Evolutionary conservation across 2,113 vertebrate species (phyloP).

Genomic region (Myotis brandtii): DNA sequence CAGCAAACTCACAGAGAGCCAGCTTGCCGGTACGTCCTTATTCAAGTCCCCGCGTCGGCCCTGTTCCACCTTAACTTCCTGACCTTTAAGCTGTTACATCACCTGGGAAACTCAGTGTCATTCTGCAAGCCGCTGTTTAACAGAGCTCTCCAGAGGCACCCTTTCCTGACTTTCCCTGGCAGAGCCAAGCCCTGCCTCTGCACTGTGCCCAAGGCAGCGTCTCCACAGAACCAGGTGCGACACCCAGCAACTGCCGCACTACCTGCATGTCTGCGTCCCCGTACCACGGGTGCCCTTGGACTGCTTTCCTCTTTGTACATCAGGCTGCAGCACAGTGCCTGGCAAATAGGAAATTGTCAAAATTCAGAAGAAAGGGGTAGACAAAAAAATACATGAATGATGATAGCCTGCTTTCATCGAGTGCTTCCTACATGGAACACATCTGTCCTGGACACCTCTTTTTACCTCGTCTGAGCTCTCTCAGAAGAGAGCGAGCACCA

Average conservation of each 20-base stretch:
- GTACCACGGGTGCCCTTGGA: not conserved
- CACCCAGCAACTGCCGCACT: accelerated
- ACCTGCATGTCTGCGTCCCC: accelerated
- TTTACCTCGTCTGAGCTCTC: not conserved
- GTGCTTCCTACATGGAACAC: not conserved
- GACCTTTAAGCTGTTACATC: not conserved
- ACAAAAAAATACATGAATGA: not conserved
- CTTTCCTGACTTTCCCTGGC: not conserved
- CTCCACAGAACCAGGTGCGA: accelerated
- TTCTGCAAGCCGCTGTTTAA: not conserved
- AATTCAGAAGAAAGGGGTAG: slow-evolving; percentile 1
- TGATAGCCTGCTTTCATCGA: not conserved
- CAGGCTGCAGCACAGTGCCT: not conserved
- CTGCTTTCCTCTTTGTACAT: not conserved
- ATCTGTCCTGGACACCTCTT: not conserved
- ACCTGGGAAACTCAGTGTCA: not conserved
- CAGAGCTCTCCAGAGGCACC: not conserved
- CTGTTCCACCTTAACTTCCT: slow-evolving; percentile 9
- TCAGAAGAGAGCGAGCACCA: not conserved
- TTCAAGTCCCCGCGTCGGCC: not conserved
- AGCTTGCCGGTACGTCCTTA: not conserved
- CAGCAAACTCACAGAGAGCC: not conserved
- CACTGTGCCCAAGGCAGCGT: accelerated
- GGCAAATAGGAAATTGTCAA: not conserved
- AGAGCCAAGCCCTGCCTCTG: not conserved